Percentiles rank a stretch among this genome's conserved stretches.
These are phyloP conservation scores for Glaucopsyche alexis DNA, from an alignment of 2,888 invertebrate species.

Conservation along the genomic window DNA sequence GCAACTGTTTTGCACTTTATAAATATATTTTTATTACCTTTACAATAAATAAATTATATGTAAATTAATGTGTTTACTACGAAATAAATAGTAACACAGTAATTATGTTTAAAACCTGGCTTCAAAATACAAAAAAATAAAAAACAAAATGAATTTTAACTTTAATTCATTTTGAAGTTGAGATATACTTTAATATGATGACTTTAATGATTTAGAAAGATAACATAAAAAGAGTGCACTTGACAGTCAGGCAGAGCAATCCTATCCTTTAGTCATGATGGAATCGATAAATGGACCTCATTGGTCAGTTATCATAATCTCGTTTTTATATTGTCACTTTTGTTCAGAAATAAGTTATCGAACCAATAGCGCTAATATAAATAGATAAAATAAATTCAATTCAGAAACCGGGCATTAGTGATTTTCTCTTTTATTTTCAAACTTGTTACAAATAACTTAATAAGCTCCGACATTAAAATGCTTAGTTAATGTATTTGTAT, in stretches of 20 bases:
- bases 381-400: too few relatives aligned
- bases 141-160: neutral
- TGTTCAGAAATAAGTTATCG: too few relatives aligned
- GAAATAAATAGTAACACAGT: neutral
- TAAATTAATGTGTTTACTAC: neutral
- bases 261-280: too few relatives aligned
- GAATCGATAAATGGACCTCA: too few relatives aligned
- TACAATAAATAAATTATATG: neutral
- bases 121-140: neutral
- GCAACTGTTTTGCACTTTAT: constrained; percentile 8
- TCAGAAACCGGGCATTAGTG: too few relatives aligned
- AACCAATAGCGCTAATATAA: too few relatives aligned
- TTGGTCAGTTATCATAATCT: too few relatives aligned
- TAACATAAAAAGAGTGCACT: too few relatives aligned
- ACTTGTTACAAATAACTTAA: neutral
- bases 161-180: neutral
- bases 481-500: neutral
- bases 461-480: neutral
- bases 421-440: neutral
- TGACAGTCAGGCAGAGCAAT: too few relatives aligned
- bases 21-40: constrained; percentile 12
- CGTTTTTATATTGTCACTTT: too few relatives aligned
- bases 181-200: neutral
- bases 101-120: neutral
- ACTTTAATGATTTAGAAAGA: neutral